Evolutionary conservation across 2,888 invertebrate genomes (phyloP), one percentile per base, ranked within the genome.

Genomic region (Agrochola litura): DNA sequence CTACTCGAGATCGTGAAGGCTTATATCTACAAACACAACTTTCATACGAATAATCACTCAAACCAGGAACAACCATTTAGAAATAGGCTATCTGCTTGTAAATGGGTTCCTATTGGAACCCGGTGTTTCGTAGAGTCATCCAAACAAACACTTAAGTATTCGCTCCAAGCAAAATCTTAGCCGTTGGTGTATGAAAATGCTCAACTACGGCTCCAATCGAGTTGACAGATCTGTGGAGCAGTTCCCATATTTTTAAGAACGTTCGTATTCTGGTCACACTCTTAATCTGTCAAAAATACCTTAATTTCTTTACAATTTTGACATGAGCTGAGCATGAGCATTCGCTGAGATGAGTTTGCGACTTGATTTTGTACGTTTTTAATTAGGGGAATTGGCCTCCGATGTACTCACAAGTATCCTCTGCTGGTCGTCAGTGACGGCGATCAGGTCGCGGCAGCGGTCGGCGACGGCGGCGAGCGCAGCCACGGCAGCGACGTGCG

Each of bases 401-500:
- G 22, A 22, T 56, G 0, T 52, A 79, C 94, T 94, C 90, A 98
- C 98, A 97, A 98, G 98, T 93, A 99, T 98, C 94, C 98, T 97
- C 92, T 98, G 98, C 90, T 98, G 97, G 90, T 98, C 98, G 93
- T 99, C 98, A 37, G 99, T 99, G 87, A 99, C 97, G 88, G 99
- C 98, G 30, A 99, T 98, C 87, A 99, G 97, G 94, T 99, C 99
- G 78, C 98, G 97, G 91, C 98, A 98, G 92, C 98, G 98, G 94
- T 99, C 99, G 73, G 98, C 97, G n/a, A 99, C 99, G 43, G 98
- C 97, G 86, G 98, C 98, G 30, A 99, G 97, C 9, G 99, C 98
- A 89, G 98, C 98, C 37, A 98, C 97, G 0, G 99, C 98, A 65
- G 98, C 97, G 81, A 99, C 97, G 92, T 98, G 98, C 92, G 98